Conservation (phyloP, 2,113 vertebrate genomes). For the Caretta caretta region DNA sequence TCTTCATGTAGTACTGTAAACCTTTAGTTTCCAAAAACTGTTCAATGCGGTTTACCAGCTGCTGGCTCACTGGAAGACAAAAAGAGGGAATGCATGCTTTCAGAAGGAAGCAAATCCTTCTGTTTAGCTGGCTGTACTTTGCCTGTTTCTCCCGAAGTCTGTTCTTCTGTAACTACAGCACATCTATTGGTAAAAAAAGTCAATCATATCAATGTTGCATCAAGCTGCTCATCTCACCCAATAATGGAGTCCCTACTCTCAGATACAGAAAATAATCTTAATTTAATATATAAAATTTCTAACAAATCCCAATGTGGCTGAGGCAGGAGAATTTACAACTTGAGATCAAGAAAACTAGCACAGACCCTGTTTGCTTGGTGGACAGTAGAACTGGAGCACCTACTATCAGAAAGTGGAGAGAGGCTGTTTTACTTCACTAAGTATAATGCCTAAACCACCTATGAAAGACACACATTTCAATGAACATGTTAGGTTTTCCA, state of each 20-base stretch:
- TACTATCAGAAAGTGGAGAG: not conserved
- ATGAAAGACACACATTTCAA: not conserved
- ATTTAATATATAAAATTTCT: not conserved
- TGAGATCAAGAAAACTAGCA: not conserved
- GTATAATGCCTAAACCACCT: not conserved
- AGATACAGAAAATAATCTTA: not conserved
- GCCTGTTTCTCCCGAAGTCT: not conserved
- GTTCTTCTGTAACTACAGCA: not conserved
- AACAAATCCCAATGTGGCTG: not conserved
- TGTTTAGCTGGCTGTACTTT: not conserved
- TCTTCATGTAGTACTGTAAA: constrained; percentile 91
- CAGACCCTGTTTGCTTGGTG: not conserved
- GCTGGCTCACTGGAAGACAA: constrained; percentile 87
- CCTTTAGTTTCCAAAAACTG: constrained; percentile 92
- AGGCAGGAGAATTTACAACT: not conserved
- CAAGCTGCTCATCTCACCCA: not conserved
- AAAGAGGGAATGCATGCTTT: not conserved
- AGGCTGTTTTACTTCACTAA: not conserved
- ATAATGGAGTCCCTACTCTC: not conserved
- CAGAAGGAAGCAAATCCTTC: not conserved
- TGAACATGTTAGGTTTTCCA: not conserved
- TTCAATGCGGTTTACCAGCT: constrained; percentile 89
- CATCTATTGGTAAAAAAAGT: not conserved
- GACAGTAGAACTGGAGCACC: not conserved
- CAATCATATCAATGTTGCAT: not conserved